Evolutionary conservation across 2,888 invertebrate genomes (phyloP).

Genomic region (Drosophila eohydei): DNA sequence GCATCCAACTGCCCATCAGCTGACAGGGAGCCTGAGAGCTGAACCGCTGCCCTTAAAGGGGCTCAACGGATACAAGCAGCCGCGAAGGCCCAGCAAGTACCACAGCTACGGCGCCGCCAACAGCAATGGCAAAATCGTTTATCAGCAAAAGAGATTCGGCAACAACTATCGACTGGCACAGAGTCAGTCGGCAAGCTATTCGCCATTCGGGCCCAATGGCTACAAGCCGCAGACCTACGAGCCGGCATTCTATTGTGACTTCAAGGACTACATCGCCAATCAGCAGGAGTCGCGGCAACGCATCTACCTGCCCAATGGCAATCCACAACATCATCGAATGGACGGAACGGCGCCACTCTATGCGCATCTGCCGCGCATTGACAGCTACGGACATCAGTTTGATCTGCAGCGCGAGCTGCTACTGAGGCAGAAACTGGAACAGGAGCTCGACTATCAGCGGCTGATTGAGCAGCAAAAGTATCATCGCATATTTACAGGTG

Average conservation of each 20-base stretch:
- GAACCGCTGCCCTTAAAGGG: conserved; percentile 3
- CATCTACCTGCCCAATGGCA: neutral
- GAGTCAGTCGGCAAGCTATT: neutral
- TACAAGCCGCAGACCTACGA: neutral
- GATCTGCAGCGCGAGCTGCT: conserved; percentile 28
- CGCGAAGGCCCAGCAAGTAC: neutral
- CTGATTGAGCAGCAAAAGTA: conserved; percentile 25
- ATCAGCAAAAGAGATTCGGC: conserved; percentile 1
- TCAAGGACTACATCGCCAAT: neutral
- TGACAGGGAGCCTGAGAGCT: neutral
- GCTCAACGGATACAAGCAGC: conserved; percentile 16
- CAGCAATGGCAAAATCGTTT: neutral
- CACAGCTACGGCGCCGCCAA: neutral
- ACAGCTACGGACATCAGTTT: neutral
- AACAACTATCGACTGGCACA: neutral
- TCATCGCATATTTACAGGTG: conserved; percentile 31
- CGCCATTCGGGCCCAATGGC: neutral
- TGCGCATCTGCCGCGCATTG: conserved; percentile 23
- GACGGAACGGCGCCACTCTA: conserved; percentile 1
- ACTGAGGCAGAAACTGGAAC: conserved; percentile 10
- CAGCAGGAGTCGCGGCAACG: conserved; percentile 1
- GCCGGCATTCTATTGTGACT: neutral
- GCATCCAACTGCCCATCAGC: neutral
- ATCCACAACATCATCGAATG: neutral
- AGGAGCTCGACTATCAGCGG: conserved; percentile 17